phyloP scores from a whole-genome alignment of 2,888 invertebrate species.

The Miltochrista miniata region DNA sequence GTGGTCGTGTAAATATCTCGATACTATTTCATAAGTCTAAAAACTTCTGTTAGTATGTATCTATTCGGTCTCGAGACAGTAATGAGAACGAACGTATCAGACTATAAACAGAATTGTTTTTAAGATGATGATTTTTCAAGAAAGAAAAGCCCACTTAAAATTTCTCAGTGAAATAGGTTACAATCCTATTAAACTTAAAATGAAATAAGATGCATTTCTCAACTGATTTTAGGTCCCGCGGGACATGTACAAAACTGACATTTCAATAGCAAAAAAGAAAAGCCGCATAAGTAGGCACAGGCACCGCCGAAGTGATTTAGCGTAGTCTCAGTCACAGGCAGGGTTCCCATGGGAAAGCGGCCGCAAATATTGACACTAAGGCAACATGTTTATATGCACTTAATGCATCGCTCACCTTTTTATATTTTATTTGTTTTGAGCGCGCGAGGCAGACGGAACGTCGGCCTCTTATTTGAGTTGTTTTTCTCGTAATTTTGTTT shows the following conservation, averaged over 20 bases:
- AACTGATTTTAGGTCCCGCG: constrained; percentile 58
- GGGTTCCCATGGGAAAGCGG: constrained; percentile 81
- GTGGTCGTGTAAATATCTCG: too few species aligned
- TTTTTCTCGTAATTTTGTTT: constrained; percentile 77
- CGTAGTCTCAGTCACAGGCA: constrained; percentile 52
- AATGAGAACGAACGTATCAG: too few species aligned
- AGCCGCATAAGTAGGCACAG: constrained; percentile 39
- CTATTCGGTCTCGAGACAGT: too few species aligned
- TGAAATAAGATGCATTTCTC: constrained; percentile 43
- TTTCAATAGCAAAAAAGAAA: constrained; percentile 79
- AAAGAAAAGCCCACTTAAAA: too few species aligned
- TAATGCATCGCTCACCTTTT: constrained; percentile 82
- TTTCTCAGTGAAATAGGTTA: too few species aligned
- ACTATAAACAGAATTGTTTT: too few species aligned
- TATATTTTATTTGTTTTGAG: constrained; percentile 78
- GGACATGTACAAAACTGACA: constrained; percentile 63
- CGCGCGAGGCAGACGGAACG: constrained; percentile 75
- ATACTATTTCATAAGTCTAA: too few species aligned
- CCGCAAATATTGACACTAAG: constrained; percentile 82
- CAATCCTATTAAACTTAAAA: constrained; percentile 9
- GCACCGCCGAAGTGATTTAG: constrained; percentile 71
- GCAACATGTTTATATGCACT: constrained; percentile 83
- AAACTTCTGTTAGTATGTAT: too few species aligned
- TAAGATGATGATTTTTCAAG: too few species aligned
- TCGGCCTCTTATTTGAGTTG: constrained; percentile 71